A percentile compares a stretch with the other conserved stretches of the same genome.
phyloP scores from a whole-genome alignment of 1,140 invertebrate genomes.

The Leucophenga varia region DNA sequence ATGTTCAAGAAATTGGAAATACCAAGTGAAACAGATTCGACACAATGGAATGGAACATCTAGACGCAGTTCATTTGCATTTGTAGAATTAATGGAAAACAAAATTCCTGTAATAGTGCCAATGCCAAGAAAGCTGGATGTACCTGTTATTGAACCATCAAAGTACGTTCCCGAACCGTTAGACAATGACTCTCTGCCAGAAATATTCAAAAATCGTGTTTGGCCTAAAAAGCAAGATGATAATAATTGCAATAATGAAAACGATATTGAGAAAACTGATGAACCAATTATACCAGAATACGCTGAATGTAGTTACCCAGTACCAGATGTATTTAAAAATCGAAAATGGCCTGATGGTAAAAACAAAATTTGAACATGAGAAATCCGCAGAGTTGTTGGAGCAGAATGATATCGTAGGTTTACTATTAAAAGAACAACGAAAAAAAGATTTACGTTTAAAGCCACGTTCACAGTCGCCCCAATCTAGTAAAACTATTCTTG shows the following conservation, averaged over 20 bases:
- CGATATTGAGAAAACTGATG: slow-evolving; percentile 12
- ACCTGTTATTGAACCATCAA: slow-evolving; percentile 29
- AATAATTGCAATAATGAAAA: too few relatives aligned
- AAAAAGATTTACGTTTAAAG: slow-evolving; percentile 19
- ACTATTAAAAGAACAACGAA: slow-evolving; percentile 5
- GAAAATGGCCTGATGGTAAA: slow-evolving; percentile 49
- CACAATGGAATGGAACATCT: slow-evolving; percentile 31
- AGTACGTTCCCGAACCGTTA: slow-evolving; percentile 24
- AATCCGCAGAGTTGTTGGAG: slow-evolving; percentile 14
- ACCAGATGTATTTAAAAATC: slow-evolving; percentile 35
- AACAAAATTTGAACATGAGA: slow-evolving; percentile 26
- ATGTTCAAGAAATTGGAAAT: slow-evolving; percentile 47
- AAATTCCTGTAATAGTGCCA: slow-evolving; percentile 42
- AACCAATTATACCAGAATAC: slow-evolving; percentile 32
- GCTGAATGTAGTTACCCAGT: slow-evolving; percentile 35
- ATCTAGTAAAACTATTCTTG: too few relatives aligned
- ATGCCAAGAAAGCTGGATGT: slow-evolving; percentile 46
- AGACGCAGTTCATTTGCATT: slow-evolving; percentile 53
- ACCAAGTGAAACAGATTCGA: slow-evolving; percentile 15
- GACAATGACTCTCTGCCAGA: slow-evolving; percentile 34
- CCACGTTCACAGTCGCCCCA: slow-evolving; percentile 34
- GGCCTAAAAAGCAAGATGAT: slow-evolving; percentile 45
- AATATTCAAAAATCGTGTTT: slow-evolving; percentile 42
- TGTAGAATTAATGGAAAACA: slow-evolving; percentile 49
- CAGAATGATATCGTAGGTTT: slow-evolving; percentile 22